These are phyloP conservation scores for Pseudomyrmex gracilis DNA, from an alignment of 1,140 invertebrate species.

Conservation along the genomic window DNA sequence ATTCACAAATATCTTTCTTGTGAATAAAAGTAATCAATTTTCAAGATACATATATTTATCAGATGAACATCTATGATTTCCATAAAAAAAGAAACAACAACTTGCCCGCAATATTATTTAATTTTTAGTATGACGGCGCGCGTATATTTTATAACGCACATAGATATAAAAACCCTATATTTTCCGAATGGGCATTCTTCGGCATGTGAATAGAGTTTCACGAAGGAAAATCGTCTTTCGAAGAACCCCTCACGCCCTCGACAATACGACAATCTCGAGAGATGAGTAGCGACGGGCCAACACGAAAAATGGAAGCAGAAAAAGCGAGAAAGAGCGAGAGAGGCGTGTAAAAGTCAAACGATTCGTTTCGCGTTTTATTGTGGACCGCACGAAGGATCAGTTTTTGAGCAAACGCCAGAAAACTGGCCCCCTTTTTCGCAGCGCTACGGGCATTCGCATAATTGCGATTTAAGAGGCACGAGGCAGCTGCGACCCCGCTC, in stretches of 20 bases:
- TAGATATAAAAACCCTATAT: constrained; percentile 31
- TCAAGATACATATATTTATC: neutral
- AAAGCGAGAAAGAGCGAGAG: constrained; percentile 20
- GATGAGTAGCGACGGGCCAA: constrained; percentile 17
- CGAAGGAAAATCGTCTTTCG: constrained; percentile 75
- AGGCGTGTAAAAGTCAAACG: constrained; percentile 62
- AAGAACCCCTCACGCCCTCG: constrained; percentile 80
- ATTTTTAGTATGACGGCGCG: constrained; percentile 28
- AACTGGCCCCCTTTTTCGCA: constrained; percentile 63
- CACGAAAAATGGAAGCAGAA: neutral
- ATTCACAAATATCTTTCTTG: too few relatives aligned
- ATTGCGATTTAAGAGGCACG: constrained; percentile 80
- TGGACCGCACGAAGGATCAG: constrained; percentile 69
- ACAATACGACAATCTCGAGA: constrained; percentile 70
- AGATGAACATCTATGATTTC: constrained; percentile 12
- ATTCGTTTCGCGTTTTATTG: constrained; percentile 71
- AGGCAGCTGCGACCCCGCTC: constrained; percentile 72
- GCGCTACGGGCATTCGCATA: constrained; percentile 66
- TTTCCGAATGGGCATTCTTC: constrained; percentile 68
- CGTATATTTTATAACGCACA: constrained; percentile 27
- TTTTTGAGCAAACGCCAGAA: constrained; percentile 76
- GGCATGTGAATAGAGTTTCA: constrained; percentile 71
- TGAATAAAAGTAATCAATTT: too few relatives aligned
- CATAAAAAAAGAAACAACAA: constrained; percentile 29
- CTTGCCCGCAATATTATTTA: too few relatives aligned